phyloP scores from a whole-genome alignment of 2,888 invertebrate genomes.

The Plagodis pulveraria region DNA sequence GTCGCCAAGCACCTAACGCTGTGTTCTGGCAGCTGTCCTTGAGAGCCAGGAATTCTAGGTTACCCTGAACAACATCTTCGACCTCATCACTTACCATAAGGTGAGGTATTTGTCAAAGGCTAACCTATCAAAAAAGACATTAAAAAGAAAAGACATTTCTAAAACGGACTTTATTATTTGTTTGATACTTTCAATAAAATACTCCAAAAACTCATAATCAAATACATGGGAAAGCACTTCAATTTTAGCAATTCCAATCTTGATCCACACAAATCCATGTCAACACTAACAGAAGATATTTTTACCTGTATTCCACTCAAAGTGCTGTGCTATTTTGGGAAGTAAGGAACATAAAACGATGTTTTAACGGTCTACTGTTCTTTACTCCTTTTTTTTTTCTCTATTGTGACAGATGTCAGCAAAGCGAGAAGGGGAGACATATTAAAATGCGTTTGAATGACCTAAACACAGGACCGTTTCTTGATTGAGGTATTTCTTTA shows the following conservation, averaged over 20 bases:
- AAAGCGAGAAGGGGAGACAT: slow-evolving; percentile 59
- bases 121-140: no score
- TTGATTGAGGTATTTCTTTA: slow-evolving; percentile 34
- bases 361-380: slow-evolving; percentile 31
- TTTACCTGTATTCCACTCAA: background rate
- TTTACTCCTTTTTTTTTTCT: slow-evolving; percentile 52
- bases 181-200: no score
- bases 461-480: slow-evolving; percentile 45
- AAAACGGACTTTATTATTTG: background rate
- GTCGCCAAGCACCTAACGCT: no score
- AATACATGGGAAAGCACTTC: no score
- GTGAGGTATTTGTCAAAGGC: no score
- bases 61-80: no score
- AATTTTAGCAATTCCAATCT: no score
- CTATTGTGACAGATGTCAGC: slow-evolving; percentile 68
- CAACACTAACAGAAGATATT: background rate
- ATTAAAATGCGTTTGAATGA: slow-evolving; percentile 68
- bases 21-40: no score
- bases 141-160: slow-evolving; percentile 20
- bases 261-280: background rate
- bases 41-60: no score
- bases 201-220: no score
- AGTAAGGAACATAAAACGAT: slow-evolving; percentile 18
- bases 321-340: background rate
- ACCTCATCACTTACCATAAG: no score